Evolutionary conservation across 2,888 invertebrate species (phyloP).

Genomic region (Coronaproctus castanopsis): DNA sequence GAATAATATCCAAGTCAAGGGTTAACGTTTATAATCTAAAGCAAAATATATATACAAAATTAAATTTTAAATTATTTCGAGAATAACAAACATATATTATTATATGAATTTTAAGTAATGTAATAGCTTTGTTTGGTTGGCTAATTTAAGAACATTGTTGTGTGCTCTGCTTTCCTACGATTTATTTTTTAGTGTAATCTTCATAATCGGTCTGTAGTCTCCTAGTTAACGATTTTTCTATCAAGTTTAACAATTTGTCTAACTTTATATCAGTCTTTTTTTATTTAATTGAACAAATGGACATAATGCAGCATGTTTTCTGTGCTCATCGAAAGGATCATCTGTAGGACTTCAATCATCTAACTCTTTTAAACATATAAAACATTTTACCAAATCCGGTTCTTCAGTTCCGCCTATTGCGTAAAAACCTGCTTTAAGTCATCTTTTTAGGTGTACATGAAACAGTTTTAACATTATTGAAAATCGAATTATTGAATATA

Average conservation of each 20-base stretch:
- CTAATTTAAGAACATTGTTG: no score
- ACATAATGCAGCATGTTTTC: not conserved
- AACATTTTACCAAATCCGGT: slow-evolving; percentile 59
- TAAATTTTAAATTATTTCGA: no score
- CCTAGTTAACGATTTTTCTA: not conserved
- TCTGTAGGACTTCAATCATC: slow-evolving; percentile 61
- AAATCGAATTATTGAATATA: not conserved
- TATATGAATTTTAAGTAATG: no score
- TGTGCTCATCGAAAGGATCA: not conserved
- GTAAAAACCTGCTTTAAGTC: slow-evolving; percentile 69
- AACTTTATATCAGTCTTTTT: not conserved
- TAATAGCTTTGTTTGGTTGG: no score
- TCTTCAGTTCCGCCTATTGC: slow-evolving; percentile 38
- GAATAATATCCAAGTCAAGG: no score
- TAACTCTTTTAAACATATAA: slow-evolving; percentile 57
- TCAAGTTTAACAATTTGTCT: not conserved
- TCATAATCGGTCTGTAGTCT: not conserved
- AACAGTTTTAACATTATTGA: not conserved
- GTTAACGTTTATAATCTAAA: no score
- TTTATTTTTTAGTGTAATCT: not conserved
- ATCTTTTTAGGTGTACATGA: slow-evolving; percentile 24
- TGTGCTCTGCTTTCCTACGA: no score
- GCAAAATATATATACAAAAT: no score
- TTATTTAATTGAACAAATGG: not conserved
- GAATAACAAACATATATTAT: no score